phyloP scores from a whole-genome alignment of 1,140 invertebrate species.

The Thrips palmi region DNA sequence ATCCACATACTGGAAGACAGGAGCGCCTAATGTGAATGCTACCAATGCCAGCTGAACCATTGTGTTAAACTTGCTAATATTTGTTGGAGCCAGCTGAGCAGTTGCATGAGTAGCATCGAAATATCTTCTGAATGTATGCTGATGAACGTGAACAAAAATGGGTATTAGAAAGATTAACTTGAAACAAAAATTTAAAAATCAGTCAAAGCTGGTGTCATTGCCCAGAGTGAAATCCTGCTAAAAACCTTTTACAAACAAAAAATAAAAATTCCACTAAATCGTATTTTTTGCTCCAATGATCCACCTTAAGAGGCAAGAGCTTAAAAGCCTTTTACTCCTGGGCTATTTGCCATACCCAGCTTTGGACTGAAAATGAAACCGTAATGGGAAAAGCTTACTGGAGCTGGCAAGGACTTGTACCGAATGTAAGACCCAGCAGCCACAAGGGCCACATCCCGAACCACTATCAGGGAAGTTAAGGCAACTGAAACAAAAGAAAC shows the following conservation, averaged over 20 bases:
- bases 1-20: conserved; percentile 58
- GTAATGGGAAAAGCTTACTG: conserved; percentile 43
- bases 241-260: no score
- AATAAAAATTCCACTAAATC: no score
- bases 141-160: conserved; percentile 22
- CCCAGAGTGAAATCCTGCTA: no score
- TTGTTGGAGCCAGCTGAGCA: conserved; percentile 76
- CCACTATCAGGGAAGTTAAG: conserved; percentile 67
- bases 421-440: conserved; percentile 69
- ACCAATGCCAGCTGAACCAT: conserved; percentile 65
- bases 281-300: no score
- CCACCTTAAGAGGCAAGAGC: no score
- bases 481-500: conserved; percentile 27
- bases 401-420: conserved; percentile 73
- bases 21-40: conserved; percentile 62
- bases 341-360: no score
- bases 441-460: conserved; percentile 67
- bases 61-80: conserved; percentile 89
- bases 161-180: no score
- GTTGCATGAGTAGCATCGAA: conserved; percentile 81
- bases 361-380: no score
- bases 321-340: no score
- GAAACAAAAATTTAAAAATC: no score
- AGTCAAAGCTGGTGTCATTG: no score
- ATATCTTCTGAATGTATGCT: conserved; percentile 75